Evolutionary conservation across 2,113 vertebrate species (phyloP).

Genomic region (Struthio camelus): DNA sequence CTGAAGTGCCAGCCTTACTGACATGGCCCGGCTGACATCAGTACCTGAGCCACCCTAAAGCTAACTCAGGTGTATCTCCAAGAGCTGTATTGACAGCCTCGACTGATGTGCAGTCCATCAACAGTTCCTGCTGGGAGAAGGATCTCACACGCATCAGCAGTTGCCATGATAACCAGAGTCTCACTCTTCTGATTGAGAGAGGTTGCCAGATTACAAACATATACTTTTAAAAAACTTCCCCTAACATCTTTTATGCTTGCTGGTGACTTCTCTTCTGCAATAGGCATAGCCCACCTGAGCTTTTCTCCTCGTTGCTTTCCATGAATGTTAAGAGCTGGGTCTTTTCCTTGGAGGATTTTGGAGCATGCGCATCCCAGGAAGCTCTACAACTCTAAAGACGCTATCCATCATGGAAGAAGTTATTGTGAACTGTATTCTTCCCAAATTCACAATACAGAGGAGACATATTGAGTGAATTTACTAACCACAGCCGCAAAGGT

Average conservation of each 20-base stretch:
- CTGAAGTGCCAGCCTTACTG: neutral
- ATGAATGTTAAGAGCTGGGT: neutral
- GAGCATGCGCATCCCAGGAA: rapidly evolving
- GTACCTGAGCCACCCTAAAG: neutral
- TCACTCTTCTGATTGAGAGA: neutral
- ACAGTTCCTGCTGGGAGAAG: neutral
- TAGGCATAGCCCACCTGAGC: neutral
- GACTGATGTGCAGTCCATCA: neutral
- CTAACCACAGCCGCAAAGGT: neutral
- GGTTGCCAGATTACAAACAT: neutral
- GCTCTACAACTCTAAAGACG: neutral
- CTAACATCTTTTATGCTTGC: neutral
- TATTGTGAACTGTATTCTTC: neutral
- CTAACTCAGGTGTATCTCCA: neutral
- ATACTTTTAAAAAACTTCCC: neutral
- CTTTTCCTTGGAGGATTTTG: neutral
- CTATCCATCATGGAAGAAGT: neutral
- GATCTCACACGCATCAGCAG: neutral
- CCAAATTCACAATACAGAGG: neutral
- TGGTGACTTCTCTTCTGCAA: neutral
- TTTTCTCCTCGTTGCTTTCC: neutral
- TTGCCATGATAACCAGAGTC: neutral
- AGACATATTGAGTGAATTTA: neutral
- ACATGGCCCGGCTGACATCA: neutral
- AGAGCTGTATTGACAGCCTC: neutral